These are phyloP conservation scores for Nasalis larvatus DNA, from an alignment of 2,113 vertebrate species.

Conservation along the genomic window DNA sequence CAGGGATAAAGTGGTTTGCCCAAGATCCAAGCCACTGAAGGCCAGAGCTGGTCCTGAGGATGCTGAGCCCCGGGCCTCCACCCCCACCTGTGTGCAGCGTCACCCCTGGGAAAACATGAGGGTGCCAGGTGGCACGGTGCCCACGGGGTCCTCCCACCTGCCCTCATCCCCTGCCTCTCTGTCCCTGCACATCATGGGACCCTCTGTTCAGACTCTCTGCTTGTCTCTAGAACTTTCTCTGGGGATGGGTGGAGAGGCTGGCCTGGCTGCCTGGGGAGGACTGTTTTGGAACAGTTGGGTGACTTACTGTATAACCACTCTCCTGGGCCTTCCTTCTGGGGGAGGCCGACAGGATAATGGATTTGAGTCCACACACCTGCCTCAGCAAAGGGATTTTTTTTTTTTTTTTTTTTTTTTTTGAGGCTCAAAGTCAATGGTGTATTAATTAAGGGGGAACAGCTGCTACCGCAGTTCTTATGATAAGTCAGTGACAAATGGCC, in stretches of 20 bases:
- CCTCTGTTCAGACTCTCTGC: not conserved
- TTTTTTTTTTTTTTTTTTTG: not conserved
- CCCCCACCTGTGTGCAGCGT: rapidly evolving
- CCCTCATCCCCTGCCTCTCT: no score
- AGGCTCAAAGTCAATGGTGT: conserved; percentile 64
- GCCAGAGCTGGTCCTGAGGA: not conserved
- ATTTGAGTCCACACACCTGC: not conserved
- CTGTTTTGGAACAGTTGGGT: not conserved
- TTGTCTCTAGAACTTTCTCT: not conserved
- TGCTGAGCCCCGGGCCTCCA: not conserved
- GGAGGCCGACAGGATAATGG: not conserved
- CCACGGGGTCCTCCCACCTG: not conserved
- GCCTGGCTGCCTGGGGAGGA: not conserved
- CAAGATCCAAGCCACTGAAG: not conserved
- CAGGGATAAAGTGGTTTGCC: not conserved
- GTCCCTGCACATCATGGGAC: not conserved
- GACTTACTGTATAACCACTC: not conserved
- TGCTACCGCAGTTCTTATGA: conserved; percentile 20
- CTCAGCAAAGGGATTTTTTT: not conserved
- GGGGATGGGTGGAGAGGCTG: not conserved
- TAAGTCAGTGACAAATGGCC: conserved; percentile 62
- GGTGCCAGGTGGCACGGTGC: not conserved
- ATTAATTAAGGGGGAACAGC: conserved; percentile 71
- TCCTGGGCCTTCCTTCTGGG: not conserved
- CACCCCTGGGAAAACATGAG: not conserved